Evolutionary conservation across 2,888 invertebrate species (phyloP).

Genomic region (Phaonia tiefii): DNA sequence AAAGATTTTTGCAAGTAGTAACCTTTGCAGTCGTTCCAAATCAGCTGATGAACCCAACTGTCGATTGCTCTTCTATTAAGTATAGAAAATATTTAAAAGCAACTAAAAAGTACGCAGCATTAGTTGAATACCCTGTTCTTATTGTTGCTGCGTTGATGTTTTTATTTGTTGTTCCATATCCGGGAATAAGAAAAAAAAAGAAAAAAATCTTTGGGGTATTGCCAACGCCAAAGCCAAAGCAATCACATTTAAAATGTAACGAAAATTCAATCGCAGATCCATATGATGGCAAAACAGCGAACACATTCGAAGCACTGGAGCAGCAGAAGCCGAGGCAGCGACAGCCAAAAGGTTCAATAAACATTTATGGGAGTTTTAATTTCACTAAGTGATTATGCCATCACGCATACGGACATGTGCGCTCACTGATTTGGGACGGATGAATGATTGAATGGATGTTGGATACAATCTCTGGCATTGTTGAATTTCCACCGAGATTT

Average conservation of each 20-base stretch:
- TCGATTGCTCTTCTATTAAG: too few relatives aligned
- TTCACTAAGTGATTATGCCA: conserved; percentile 63
- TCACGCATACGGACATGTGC: not conserved
- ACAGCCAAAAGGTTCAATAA: conserved; percentile 54
- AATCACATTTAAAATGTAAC: conserved; percentile 69
- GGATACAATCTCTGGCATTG: too few relatives aligned
- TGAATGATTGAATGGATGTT: not conserved
- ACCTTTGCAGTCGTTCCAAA: too few relatives aligned
- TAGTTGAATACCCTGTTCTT: not conserved
- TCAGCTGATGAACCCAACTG: too few relatives aligned
- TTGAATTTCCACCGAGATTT: not conserved
- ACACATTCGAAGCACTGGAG: not conserved
- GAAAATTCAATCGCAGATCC: conserved; percentile 57
- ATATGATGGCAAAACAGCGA: not conserved
- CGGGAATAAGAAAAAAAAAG: conserved; percentile 37
- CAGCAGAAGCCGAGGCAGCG: conserved; percentile 21
- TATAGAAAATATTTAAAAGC: not conserved
- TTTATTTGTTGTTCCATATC: conserved; percentile 1
- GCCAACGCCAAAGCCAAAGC: conserved; percentile 69
- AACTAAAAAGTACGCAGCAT: not conserved
- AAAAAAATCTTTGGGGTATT: conserved; percentile 65
- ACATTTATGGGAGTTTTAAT: conserved; percentile 58
- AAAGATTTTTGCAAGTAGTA: too few relatives aligned
- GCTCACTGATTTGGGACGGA: not conserved
- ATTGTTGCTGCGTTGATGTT: conserved; percentile 4